phyloP scores from a whole-genome alignment of 2,888 invertebrate species.

The Idaea aversata region DNA sequence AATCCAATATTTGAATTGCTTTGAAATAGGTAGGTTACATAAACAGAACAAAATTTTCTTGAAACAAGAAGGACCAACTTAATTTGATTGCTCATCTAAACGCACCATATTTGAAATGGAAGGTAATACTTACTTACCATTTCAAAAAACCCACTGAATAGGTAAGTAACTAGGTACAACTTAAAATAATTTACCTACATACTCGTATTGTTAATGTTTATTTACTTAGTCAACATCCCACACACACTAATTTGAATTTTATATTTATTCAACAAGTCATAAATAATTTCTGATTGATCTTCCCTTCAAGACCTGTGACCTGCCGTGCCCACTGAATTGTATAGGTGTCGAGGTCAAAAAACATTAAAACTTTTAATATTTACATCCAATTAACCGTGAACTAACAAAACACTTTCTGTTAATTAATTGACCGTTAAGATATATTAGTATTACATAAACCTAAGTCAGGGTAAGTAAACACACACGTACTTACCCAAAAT shows the following conservation, averaged over 20 bases:
- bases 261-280: constrained; percentile 5
- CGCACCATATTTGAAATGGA: too few species aligned
- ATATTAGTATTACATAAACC: too few species aligned
- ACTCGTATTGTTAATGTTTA: background rate
- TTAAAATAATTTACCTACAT: background rate
- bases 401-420: constrained; percentile 5
- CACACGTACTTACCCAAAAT: too few species aligned
- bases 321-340: constrained; percentile 15
- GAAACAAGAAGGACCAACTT: too few species aligned
- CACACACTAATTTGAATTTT: background rate
- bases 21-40: too few species aligned
- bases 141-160: too few species aligned
- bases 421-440: background rate
- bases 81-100: too few species aligned
- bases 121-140: too few species aligned
- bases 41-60: too few species aligned
- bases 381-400: constrained; percentile 13
- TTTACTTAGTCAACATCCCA: background rate
- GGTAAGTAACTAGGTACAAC: too few species aligned
- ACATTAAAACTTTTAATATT: constrained; percentile 14
- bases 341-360: constrained; percentile 16
- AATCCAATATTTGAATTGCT: too few species aligned
- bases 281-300: constrained; percentile 16
- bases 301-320: constrained; percentile 18
- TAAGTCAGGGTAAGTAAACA: too few species aligned